Evolutionary conservation across 92 coral and sea anemone genomes (phyloP).

Genomic region (Epizoanthus stellaris): DNA sequence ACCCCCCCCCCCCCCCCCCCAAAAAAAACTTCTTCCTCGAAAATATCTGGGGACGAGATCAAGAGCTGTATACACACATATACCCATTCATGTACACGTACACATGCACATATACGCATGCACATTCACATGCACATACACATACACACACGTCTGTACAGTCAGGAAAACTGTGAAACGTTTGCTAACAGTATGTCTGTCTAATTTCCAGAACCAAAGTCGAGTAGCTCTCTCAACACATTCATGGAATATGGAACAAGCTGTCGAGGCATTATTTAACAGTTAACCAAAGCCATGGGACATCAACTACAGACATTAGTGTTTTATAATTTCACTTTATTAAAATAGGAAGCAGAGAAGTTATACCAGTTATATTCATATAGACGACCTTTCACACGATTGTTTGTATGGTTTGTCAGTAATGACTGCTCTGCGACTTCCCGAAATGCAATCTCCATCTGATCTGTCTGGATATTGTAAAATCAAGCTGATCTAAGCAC

Average conservation of each 20-base stretch:
- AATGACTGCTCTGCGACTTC: no score
- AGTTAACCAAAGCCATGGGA: constrained; percentile 69
- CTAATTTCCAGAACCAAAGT: constrained; percentile 78
- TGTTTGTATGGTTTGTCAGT: no score
- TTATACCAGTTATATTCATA: no score
- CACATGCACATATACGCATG: background rate
- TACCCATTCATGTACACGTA: background rate
- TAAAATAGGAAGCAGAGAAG: no score
- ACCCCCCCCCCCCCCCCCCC: no score
- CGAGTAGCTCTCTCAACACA: constrained; percentile 92
- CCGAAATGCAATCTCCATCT: no score
- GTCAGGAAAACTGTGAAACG: background rate
- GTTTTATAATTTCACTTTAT: constrained; percentile 29
- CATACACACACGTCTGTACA: background rate
- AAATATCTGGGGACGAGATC: no score
- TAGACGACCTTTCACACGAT: no score
- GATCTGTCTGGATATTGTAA: no score
- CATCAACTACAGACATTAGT: background rate
- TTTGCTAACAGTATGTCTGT: background rate
- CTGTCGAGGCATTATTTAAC: constrained; percentile 90
- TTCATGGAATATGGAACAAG: constrained; percentile 94
- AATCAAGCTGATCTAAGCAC: no score
- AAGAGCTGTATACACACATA: no score
- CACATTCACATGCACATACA: background rate
- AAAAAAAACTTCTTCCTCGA: no score